Base-by-base conservation (phyloP, 2,888 invertebrate genomes). In the Phengaris alcon region DNA sequence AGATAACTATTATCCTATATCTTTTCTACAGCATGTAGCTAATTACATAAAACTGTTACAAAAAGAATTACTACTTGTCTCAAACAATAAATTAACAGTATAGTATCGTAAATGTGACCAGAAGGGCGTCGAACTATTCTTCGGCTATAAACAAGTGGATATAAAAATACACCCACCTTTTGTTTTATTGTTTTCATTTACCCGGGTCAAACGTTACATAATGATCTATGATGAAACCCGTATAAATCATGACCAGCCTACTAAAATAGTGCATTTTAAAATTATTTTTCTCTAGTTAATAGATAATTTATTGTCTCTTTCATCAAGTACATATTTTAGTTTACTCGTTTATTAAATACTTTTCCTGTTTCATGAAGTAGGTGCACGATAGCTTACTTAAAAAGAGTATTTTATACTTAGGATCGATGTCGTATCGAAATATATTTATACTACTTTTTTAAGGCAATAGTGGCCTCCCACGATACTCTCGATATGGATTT, bases 81-180 rank as follows among this genome's bases (percentile, higher is more conserved):
- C 12, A 64, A 64, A 64, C 35, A 64, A 64, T 64, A 64, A 64
- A 64, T 64, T 64, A 59, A 59, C 59, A 44, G 12, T 35, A 35
- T 64, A 64, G 64, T 44, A 64, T 64, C 64, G 64, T 64, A 44
- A 64, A 64, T 64, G 22, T 64, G 10, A 64, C 64, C 64, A 64
- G 64, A 64, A 64, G 35, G 64, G 10, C 22, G 2, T 55, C 55
- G n/a, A 55, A 55, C 64, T 44, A 64, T 64, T 64, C 64, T 35
- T 35, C 13, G 35, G 64, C 64, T 35, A 64, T 13, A 64, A 64
- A 64, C 44, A 64, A 64, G 64, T 35, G 12, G 64, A 44, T 44
- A 10, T 64, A 64, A 64, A 64, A 64, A 44, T 64, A 64, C 64
- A 64, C 64, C 64, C 35, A 64, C 64, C 10, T 44, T 44, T 64